These are phyloP conservation scores for Cassiopea andromeda DNA, from an alignment of 30 jellyfish, hydroid and myxozoan species.

Conservation along the genomic window DNA sequence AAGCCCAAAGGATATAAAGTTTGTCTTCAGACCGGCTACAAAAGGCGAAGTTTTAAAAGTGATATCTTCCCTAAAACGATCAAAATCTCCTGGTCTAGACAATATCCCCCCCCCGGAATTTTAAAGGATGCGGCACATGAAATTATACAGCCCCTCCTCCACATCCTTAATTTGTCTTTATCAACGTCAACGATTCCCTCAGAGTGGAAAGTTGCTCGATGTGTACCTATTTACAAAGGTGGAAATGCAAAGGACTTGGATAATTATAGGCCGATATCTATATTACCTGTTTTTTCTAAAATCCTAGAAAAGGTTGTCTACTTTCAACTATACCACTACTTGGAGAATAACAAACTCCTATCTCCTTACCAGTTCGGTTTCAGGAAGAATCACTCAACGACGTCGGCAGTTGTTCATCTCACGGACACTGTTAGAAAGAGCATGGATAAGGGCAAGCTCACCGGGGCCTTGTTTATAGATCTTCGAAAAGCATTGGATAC, in stretches of 20 bases:
- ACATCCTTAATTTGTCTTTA: constrained; percentile 24
- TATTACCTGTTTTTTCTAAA: constrained; percentile 40
- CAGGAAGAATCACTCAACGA: constrained; percentile 27
- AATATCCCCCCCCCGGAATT: constrained; percentile 21
- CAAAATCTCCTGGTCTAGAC: constrained; percentile 52
- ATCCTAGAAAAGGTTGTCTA: constrained; percentile 37
- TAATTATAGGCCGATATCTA: constrained; percentile 44
- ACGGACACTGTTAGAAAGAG: constrained; percentile 18
- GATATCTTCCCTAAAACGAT: constrained; percentile 8
- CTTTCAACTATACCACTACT: constrained; percentile 28
- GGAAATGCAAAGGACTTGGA: constrained; percentile 1
- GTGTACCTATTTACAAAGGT: constrained; percentile 34
- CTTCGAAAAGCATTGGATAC: constrained; percentile 26
- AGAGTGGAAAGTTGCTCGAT: constrained; percentile 21
- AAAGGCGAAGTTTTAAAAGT: constrained; percentile 37
- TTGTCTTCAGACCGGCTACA: constrained; percentile 32
- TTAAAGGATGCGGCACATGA: constrained; percentile 53
- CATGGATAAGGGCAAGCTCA: constrained; percentile 22
- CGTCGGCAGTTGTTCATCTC: constrained; percentile 22
- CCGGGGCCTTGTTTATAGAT: neutral
- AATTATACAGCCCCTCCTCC: constrained; percentile 41
- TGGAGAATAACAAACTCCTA: constrained; percentile 29
- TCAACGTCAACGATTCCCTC: constrained; percentile 34
- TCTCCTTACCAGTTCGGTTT: constrained; percentile 46
- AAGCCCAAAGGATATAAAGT: constrained; percentile 8